phyloP scores from a whole-genome alignment of 1,140 invertebrate species.

The Heterodera carotae region DNA sequence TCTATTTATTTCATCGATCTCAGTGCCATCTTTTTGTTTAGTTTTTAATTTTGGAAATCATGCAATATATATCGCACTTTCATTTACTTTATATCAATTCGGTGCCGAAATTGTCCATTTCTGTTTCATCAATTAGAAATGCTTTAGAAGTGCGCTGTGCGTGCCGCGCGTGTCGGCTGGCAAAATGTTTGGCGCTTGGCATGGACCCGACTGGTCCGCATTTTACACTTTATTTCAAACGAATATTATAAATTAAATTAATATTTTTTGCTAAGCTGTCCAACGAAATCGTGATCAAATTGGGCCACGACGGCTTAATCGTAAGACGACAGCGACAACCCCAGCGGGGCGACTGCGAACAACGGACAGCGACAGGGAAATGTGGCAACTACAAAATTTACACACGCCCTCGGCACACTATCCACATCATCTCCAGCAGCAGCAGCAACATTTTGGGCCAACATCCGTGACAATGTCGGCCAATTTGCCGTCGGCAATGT shows the following conservation, averaged over 20 bases:
- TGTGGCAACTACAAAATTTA: too few relatives aligned
- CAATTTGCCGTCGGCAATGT: neutral
- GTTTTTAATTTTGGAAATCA: too few relatives aligned
- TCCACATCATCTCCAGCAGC: neutral
- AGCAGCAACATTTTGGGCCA: neutral
- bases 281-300: slow-evolving; percentile 39
- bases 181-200: slow-evolving; percentile 33
- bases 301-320: slow-evolving; percentile 26
- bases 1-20: too few relatives aligned
- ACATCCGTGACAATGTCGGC: neutral
- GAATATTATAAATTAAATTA: too few relatives aligned
- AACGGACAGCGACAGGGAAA: slow-evolving; percentile 7
- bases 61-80: too few relatives aligned
- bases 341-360: neutral
- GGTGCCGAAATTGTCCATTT: too few relatives aligned
- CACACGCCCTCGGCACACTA: too few relatives aligned
- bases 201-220: slow-evolving; percentile 29
- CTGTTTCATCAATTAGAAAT: too few relatives aligned
- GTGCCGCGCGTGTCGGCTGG: slow-evolving; percentile 38
- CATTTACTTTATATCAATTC: too few relatives aligned
- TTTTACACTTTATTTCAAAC: neutral
- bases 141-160: slow-evolving; percentile 37
- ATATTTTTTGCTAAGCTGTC: slow-evolving; percentile 18
- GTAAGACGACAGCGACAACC: neutral
- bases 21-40: too few relatives aligned